Base-by-base conservation (phyloP, 1,140 invertebrate genomes). In the Matsumurasca onukii region DNA sequence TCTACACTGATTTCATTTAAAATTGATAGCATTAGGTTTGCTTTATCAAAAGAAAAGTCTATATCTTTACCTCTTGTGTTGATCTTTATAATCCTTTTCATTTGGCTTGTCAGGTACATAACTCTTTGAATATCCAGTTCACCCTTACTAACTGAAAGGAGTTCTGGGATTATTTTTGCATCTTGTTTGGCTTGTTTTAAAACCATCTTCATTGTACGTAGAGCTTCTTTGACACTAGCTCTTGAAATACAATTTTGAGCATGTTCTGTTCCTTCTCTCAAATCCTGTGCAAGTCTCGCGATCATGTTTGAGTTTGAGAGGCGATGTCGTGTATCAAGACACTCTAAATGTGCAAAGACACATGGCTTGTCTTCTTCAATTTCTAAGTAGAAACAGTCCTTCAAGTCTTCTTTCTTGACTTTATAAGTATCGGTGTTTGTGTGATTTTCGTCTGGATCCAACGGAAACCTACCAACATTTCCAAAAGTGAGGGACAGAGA, bases 231-330 rank as follows among this genome's bases (percentile, higher is more conserved):
- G 24, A 9, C 3, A 51, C 24, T 3, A 51, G 5, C 49, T n/a
- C 49, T 51, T 9, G 3, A 12, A n/a, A 51, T 51, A 17, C n/a
- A 51, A 12, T 51, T 22, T 51, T 51, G 5, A 9, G n/a, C 49
- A 51, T 12, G 49, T 20, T 51, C n/a, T 20, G 24, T 51, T 51
- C 17, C n/a, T n/a, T 51, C n/a, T 51, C 49, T 51, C 49, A 51
- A 51, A 20, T n/a, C 3, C n/a, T 51, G 49, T 20, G 49, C 24
- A 3, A 51, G 5, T 5, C 24, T 51, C 3, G 49, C n/a, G n/a
- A 51, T 9, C 3, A 51, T 51, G 49, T 51, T 51, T 51, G 49
- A 51, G 24, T 51, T 51, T n/a, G 3, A 5, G 17, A 51, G 49
- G 24, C 49, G 49, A 51, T 51, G 49, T 12, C 17, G n/a, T 17